Evolutionary conservation across 2,797 vertebrate genomes (phyloP), one percentile per base, ranked within the genome.

Genomic region (Leptoclinus maculatus): DNA sequence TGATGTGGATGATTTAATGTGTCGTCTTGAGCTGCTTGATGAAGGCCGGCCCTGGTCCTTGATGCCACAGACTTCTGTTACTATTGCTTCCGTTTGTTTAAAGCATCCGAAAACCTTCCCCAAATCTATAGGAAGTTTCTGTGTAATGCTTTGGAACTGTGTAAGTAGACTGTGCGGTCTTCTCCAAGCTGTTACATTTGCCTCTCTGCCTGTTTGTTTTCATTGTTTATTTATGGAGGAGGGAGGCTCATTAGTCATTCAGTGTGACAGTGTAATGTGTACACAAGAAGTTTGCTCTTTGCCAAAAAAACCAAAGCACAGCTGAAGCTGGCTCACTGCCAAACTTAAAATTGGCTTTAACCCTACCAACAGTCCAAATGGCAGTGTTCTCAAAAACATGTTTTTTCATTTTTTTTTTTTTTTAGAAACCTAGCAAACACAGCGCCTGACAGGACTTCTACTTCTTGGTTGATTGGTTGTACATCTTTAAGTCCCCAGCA

Each of bases 161-260:
- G 11, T 41, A 78, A 85, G 82, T 89, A 74, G 84, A 75, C 79
- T 39, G 81, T 69, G 75, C 76, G 70, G 77, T 80, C 65, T 13
- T 76, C 29, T 34, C 13, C 6, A 66, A 85, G 72, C 49, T 74
- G 51, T 81, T 82, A 66, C 77, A 72, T 79, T 79, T 53, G 58
- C 74, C 63, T 63, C 84, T 85, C 65, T 74, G 53, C 74, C 49
- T 74, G 65, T 92, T 89, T 90, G 86, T 88, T 90, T 90, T 90
- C 59, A 82, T 91, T 91, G 88, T 88, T 92, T 92, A 92, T 93
- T 89, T 76, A 89, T 86, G 82, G 78, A 80, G 75, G 86, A 79
- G 76, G 53, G 63, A 68, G 67, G 19, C 74, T 91, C 82, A 89
- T 93, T 91, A 90, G 83, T 91, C 88, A 88, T 90, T 87, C 87